phyloP scores from a whole-genome alignment of 2,797 vertebrate species.

The Anguilla pacifica region DNA sequence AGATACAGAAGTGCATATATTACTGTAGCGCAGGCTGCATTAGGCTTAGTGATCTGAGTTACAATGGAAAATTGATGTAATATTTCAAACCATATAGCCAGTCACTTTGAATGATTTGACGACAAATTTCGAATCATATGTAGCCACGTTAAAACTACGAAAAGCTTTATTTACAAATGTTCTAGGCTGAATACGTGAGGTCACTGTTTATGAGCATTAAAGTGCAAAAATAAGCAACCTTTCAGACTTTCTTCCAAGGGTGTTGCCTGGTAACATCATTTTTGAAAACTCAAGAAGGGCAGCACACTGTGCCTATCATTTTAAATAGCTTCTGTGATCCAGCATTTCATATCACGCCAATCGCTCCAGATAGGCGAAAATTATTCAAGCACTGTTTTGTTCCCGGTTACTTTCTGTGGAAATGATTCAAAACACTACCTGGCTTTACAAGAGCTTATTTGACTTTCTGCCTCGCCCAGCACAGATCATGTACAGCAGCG shows the following conservation, averaged over 20 bases:
- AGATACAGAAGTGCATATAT: background rate
- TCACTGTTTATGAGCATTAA: background rate
- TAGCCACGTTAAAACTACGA: background rate
- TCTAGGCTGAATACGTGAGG: background rate
- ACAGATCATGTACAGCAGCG: background rate
- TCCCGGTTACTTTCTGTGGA: background rate
- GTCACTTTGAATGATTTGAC: background rate
- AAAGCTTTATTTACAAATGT: background rate
- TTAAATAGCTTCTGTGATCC: background rate
- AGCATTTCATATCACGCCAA: background rate
- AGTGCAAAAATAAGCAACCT: background rate
- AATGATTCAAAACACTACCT: background rate
- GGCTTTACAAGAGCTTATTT: background rate
- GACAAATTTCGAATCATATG: background rate
- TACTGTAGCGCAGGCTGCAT: background rate
- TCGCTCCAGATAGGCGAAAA: background rate
- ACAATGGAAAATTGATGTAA: background rate
- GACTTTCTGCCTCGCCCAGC: background rate
- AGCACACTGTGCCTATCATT: background rate
- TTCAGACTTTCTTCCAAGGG: background rate
- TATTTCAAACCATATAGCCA: background rate
- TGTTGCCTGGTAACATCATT: constrained; percentile 18
- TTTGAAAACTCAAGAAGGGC: background rate
- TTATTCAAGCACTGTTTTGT: background rate
- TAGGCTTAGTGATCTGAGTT: background rate